phyloP scores from a whole-genome alignment of 2,888 invertebrate genomes.

The Acanthosepion lycidas region DNA sequence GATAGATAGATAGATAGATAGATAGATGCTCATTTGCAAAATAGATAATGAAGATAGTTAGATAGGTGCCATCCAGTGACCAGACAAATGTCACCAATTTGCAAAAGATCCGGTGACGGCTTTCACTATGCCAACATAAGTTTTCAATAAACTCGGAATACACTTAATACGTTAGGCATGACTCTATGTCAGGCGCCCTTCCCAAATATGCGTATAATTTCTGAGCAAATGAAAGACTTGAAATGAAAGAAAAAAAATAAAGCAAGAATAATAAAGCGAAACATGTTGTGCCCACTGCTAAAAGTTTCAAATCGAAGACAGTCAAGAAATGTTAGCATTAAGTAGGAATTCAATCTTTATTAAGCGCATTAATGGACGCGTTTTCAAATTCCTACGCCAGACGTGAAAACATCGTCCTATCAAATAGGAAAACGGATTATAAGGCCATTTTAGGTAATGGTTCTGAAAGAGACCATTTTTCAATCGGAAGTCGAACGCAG shows the following conservation, averaged over 20 bases:
- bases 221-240: neutral
- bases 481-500: neutral
- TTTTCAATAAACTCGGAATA: too few relatives aligned
- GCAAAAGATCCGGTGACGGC: too few relatives aligned
- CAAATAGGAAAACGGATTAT: neutral
- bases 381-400: neutral
- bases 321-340: neutral
- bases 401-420: neutral
- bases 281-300: neutral
- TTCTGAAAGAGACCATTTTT: neutral
- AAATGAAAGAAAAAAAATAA: neutral
- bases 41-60: neutral
- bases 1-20: neutral
- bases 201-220: too few relatives aligned
- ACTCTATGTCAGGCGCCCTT: too few relatives aligned
- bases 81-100: too few relatives aligned
- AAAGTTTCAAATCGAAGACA: neutral
- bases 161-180: too few relatives aligned
- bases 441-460: neutral
- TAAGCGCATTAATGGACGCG: neutral
- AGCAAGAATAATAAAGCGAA: too few relatives aligned
- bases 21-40: neutral
- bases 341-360: neutral
- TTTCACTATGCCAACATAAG: too few relatives aligned
- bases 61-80: too few relatives aligned